These are phyloP conservation scores for Sebastes minor DNA, from an alignment of 2,797 vertebrate genomes.

Conservation along the genomic window DNA sequence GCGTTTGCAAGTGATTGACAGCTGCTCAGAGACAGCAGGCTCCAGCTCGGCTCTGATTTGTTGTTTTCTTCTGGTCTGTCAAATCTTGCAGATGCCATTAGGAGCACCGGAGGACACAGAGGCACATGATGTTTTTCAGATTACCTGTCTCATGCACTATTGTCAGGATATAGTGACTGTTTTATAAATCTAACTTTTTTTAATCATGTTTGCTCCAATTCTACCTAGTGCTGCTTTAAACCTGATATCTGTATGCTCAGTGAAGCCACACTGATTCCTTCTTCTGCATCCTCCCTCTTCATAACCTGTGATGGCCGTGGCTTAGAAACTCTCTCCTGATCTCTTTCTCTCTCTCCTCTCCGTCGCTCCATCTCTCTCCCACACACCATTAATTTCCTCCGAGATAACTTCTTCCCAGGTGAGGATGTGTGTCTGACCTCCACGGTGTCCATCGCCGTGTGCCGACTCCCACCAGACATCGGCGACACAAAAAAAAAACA, in stretches of 20 bases:
- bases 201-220: too few species aligned
- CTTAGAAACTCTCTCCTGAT: slow-evolving; percentile 10
- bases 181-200: too few species aligned
- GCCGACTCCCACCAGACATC: not conserved
- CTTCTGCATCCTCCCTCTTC: slow-evolving; percentile 13
- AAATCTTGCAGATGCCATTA: too few species aligned
- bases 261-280: slow-evolving; percentile 50
- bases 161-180: too few species aligned
- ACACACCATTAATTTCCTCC: slow-evolving; percentile 45
- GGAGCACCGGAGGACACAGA: too few species aligned
- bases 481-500: not conserved
- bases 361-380: not conserved
- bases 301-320: slow-evolving; percentile 6
- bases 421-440: slow-evolving; percentile 40
- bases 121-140: too few species aligned
- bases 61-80: too few species aligned
- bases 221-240: not conserved
- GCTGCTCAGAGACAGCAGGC: too few species aligned
- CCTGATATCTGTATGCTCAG: slow-evolving; percentile 51
- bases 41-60: too few species aligned
- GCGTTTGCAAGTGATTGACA: too few species aligned
- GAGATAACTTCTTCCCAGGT: slow-evolving; percentile 47
- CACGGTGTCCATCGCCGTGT: not conserved
- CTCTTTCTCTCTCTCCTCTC: slow-evolving; percentile 1
- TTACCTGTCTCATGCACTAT: too few species aligned